Percentiles rank a stretch among this genome's conserved stretches.
phyloP scores from a whole-genome alignment of 2,113 vertebrate species.

The Clupea harengus region DNA sequence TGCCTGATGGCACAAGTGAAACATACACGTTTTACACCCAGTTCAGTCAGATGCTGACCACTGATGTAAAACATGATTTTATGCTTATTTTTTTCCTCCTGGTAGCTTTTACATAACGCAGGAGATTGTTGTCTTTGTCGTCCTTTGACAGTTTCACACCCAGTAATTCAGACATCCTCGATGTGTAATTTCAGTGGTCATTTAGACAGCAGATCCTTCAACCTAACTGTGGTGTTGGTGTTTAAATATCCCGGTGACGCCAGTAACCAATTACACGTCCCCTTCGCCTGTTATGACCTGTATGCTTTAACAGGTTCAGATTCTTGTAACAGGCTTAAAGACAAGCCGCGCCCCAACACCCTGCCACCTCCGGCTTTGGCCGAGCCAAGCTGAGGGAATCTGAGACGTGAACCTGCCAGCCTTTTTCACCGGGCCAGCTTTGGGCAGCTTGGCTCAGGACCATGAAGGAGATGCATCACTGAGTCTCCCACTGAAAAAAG shows the following conservation, averaged over 20 bases:
- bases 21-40: background rate
- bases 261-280: background rate
- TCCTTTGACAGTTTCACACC: background rate
- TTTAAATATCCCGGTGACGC: background rate
- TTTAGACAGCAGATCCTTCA: background rate
- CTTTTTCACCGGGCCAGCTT: background rate
- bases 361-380: background rate
- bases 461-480: background rate
- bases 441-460: background rate
- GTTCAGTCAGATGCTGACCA: background rate
- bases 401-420: background rate
- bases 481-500: background rate
- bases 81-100: too few relatives aligned
- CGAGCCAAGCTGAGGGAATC: slow-evolving; percentile 6
- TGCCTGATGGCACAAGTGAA: background rate
- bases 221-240: background rate
- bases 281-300: background rate
- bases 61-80: background rate
- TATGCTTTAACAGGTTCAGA: background rate
- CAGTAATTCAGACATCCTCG: background rate
- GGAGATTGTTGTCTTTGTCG: background rate
- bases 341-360: background rate
- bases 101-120: background rate
- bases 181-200: background rate
- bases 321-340: background rate